phyloP scores from a whole-genome alignment of 2,888 invertebrate species.

The Cephus runcator region DNA sequence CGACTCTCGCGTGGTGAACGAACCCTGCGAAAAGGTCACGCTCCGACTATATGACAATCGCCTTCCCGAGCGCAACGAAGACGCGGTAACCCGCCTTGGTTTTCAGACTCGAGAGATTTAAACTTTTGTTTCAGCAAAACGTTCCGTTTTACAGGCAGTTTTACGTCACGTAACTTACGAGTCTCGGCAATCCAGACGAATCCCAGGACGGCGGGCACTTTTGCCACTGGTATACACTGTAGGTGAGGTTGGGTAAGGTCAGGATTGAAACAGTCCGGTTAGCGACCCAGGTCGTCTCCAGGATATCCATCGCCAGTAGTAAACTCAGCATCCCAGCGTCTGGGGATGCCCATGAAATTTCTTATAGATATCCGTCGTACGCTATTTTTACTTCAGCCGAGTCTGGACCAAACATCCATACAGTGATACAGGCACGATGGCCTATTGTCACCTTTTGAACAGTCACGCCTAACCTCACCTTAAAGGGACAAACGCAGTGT shows the following conservation, averaged over 20 bases:
- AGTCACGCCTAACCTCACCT: too few relatives aligned
- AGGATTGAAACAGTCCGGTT: slow-evolving; percentile 41
- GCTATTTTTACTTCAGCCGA: neutral
- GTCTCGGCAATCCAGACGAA: slow-evolving; percentile 43
- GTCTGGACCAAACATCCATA: neutral
- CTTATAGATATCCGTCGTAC: neutral
- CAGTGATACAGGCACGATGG: neutral
- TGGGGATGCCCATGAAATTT: neutral
- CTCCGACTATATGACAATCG: slow-evolving; percentile 1
- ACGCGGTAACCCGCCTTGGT: neutral
- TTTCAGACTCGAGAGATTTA: neutral
- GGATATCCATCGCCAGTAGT: neutral
- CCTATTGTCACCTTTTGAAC: too few relatives aligned
- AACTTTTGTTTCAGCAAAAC: neutral
- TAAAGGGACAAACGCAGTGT: neutral
- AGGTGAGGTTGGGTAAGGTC: slow-evolving; percentile 44
- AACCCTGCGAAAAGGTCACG: slow-evolving; percentile 27
- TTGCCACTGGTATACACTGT: slow-evolving; percentile 31
- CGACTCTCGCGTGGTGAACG: slow-evolving; percentile 25
- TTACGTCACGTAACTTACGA: slow-evolving; percentile 46
- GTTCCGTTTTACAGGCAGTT: slow-evolving; percentile 40
- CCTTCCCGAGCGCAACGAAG: slow-evolving; percentile 15
- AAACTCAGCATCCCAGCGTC: neutral
- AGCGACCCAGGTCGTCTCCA: slow-evolving; percentile 36
- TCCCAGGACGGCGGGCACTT: slow-evolving; percentile 35